A percentile compares a stretch with the other conserved stretches of the same genome.
Conservation (phyloP, 2,797 vertebrate species). For the Peromyscus nudipes region DNA sequence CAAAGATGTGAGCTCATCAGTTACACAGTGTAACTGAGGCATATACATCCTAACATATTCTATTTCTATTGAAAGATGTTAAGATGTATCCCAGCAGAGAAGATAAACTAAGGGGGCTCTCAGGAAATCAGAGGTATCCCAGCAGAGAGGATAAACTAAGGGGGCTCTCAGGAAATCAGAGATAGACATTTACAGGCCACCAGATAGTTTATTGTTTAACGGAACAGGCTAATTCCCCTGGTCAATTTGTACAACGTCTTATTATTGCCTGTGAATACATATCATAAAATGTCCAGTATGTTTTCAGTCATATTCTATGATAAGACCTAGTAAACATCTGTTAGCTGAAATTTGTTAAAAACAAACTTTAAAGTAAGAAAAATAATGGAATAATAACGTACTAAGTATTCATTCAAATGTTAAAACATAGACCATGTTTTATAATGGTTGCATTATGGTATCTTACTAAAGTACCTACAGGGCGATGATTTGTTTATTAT, state of each 20-base stretch:
- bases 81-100: background rate
- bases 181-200: background rate
- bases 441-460: background rate
- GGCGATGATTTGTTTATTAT: background rate
- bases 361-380: background rate
- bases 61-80: conserved; percentile 33
- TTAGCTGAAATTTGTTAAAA: conserved; percentile 2
- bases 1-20: background rate
- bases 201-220: conserved; percentile 5
- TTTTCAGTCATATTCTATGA: background rate
- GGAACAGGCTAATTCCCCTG: background rate
- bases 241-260: background rate
- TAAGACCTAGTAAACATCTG: background rate
- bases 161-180: background rate
- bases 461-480: background rate
- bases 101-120: background rate
- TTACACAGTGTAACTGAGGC: background rate
- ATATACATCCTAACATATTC: background rate
- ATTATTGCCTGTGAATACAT: background rate
- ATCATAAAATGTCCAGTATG: background rate
- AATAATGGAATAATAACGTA: background rate
- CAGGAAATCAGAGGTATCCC: background rate
- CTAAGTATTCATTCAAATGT: conserved; percentile 26
- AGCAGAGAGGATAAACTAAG: background rate
- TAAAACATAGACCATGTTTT: background rate